Conservation (phyloP, 2,888 invertebrate genomes). For the Arctia plantaginis region DNA sequence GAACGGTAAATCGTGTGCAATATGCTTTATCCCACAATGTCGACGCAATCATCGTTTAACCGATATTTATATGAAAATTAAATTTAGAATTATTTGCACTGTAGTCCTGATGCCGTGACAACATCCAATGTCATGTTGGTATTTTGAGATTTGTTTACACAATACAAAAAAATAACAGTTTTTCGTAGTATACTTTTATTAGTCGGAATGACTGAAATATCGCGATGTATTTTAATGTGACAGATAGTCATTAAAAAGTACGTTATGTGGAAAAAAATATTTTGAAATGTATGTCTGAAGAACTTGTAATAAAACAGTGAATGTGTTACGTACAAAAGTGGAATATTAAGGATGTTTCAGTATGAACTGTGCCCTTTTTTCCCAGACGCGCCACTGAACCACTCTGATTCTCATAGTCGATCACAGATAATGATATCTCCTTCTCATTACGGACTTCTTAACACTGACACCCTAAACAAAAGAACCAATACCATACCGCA, state of each 20-base stretch:
- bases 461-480: conserved; percentile 54
- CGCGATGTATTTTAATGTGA: conserved; percentile 38
- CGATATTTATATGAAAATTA: conserved; percentile 49
- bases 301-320: conserved; percentile 2
- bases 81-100: conserved; percentile 45
- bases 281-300: neutral
- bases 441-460: conserved; percentile 46
- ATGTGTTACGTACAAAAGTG: neutral
- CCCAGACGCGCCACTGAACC: conserved; percentile 33
- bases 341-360: conserved; percentile 35
- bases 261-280: conserved; percentile 12
- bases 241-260: conserved; percentile 18
- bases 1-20: conserved; percentile 68
- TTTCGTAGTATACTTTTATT: conserved; percentile 17
- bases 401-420: conserved; percentile 36
- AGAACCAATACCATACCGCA: conserved; percentile 76
- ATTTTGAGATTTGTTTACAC: conserved; percentile 37
- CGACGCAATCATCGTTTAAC: conserved; percentile 47
- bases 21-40: conserved; percentile 65
- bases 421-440: conserved; percentile 49
- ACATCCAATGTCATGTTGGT: conserved; percentile 37
- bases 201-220: conserved; percentile 21
- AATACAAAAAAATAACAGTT: conserved; percentile 18
- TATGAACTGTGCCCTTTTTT: conserved; percentile 49
- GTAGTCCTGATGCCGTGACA: conserved; percentile 44